Conservation (phyloP, 1,140 invertebrate genomes). For the Harlomillsia oculata region DNA sequence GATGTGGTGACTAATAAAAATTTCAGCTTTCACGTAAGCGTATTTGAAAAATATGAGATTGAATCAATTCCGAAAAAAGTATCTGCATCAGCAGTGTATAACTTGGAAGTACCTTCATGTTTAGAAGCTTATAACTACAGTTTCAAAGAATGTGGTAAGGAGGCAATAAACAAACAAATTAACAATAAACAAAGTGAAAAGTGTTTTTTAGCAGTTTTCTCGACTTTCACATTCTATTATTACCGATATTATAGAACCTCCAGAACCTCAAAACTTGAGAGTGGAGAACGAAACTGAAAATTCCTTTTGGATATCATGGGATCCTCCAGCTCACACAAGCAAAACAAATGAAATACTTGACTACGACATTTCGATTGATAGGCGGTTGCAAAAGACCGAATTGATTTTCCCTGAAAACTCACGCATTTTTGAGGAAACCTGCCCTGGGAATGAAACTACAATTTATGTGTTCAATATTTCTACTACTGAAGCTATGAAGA, state of each 20-base stretch:
- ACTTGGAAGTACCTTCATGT: conserved; percentile 6
- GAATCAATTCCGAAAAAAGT: too few species aligned
- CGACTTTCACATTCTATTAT: background rate
- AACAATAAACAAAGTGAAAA: background rate
- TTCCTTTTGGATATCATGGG: conserved; percentile 12
- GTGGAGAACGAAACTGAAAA: background rate
- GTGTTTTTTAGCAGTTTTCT: background rate
- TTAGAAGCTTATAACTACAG: conserved; percentile 1
- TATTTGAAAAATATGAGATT: too few species aligned
- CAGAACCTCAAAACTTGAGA: background rate
- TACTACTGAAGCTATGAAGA: background rate
- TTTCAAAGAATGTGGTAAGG: conserved; percentile 17
- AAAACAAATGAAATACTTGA: conserved; percentile 6
- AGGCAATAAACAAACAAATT: background rate
- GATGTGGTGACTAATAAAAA: too few species aligned
- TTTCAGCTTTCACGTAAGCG: too few species aligned
- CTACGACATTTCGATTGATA: conserved; percentile 1
- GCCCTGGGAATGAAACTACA: background rate
- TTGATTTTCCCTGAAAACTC: background rate
- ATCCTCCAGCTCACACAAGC: background rate
- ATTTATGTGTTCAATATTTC: background rate
- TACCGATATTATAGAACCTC: background rate
- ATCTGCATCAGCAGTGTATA: background rate
- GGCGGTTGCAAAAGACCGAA: background rate
- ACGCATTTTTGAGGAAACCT: background rate